Conservation (phyloP, 2,888 invertebrate genomes). For the Lissonota sp. region DNA sequence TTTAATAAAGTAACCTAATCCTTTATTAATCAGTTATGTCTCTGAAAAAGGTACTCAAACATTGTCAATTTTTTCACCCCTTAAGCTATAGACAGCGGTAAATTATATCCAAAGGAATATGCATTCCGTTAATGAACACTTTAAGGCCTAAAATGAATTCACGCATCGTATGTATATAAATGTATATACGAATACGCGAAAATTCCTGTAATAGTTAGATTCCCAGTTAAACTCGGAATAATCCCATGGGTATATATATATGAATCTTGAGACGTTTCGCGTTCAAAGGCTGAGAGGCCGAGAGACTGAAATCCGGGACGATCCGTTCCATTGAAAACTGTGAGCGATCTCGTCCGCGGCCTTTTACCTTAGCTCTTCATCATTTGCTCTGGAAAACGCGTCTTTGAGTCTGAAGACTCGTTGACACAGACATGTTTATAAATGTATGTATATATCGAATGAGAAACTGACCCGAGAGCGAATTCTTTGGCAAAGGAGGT, state of each 20-base stretch:
- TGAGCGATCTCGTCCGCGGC: conserved; percentile 8
- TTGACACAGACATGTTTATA: conserved; percentile 5
- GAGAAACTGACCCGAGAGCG: conserved; percentile 34
- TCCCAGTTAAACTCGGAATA: not conserved
- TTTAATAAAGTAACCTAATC: too few species aligned
- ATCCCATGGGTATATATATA: conserved; percentile 19
- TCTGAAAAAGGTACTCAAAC: too few species aligned
- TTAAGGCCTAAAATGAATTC: conserved; percentile 36
- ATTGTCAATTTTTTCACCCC: too few species aligned
- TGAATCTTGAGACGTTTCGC: conserved; percentile 62
- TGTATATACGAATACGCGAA: not conserved
- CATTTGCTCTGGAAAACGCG: conserved; percentile 20
- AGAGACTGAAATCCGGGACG: conserved; percentile 42
- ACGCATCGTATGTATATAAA: conserved; percentile 1
- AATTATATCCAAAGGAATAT: too few species aligned
- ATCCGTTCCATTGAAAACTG: conserved; percentile 57
- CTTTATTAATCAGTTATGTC: too few species aligned
- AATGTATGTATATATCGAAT: conserved; percentile 11
- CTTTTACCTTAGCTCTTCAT: conserved; percentile 43
- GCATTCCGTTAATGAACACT: conserved; percentile 44
- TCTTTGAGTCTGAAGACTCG: conserved; percentile 24
- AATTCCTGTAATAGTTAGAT: conserved; percentile 4
- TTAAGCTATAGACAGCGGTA: too few species aligned
- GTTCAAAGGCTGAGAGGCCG: conserved; percentile 62
- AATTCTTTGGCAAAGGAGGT: conserved; percentile 21